Conservation (phyloP, 2,113 vertebrate species). For the Cnemophilus loriae region DNA sequence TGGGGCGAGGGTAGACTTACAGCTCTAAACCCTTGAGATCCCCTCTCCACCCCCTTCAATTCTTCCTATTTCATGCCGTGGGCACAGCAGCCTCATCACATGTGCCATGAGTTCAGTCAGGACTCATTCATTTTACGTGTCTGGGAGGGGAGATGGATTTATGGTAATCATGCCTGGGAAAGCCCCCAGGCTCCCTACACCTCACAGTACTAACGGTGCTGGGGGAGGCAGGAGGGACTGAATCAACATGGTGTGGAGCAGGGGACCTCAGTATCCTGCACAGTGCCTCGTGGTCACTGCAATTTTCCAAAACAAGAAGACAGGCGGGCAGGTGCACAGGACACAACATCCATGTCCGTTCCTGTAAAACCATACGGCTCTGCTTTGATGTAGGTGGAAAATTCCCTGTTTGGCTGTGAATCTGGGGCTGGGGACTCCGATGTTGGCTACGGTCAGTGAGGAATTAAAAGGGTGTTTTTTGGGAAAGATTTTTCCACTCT, state of each 20-base stretch:
- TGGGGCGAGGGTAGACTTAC: neutral
- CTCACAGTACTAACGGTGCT: accelerated
- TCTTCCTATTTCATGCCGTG: neutral
- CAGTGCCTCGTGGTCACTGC: neutral
- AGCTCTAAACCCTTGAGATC: neutral
- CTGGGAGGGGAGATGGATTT: neutral
- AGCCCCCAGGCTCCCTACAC: neutral
- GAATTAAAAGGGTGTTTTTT: conserved; percentile 31
- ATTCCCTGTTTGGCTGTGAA: conserved; percentile 8
- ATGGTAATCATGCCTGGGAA: neutral
- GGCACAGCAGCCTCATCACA: neutral
- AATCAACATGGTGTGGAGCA: neutral
- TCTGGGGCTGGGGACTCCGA: neutral
- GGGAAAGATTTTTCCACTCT: conserved; percentile 57
- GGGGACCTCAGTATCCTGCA: neutral
- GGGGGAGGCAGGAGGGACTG: neutral
- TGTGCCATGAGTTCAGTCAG: neutral
- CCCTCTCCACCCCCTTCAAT: accelerated
- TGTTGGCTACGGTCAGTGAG: accelerated
- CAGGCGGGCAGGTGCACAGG: neutral
- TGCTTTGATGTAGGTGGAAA: conserved; percentile 60
- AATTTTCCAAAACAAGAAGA: conserved; percentile 8
- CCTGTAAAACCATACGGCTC: neutral
- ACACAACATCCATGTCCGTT: neutral
- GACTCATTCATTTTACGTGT: neutral